These are phyloP conservation scores for Gobio occitaniae DNA, from an alignment of 2,797 vertebrate genomes.

Conservation along the genomic window DNA sequence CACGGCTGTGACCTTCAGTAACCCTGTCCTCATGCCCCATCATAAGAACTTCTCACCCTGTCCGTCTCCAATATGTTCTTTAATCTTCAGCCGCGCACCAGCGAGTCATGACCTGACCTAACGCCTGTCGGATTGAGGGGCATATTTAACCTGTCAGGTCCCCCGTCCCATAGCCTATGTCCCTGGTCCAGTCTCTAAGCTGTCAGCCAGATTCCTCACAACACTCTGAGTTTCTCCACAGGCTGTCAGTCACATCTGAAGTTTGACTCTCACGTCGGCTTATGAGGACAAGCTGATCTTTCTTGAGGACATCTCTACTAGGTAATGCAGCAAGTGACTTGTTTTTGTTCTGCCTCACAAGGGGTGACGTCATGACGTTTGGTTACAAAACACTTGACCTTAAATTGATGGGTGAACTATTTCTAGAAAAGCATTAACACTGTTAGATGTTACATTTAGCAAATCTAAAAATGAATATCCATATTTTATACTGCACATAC, in stretches of 20 bases:
- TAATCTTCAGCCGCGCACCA: neutral
- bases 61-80: constrained; percentile 12
- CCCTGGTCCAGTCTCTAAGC: constrained; percentile 43
- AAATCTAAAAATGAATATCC: neutral
- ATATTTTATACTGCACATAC: neutral
- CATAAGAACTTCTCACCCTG: constrained; percentile 17
- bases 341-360: neutral
- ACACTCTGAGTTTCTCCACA: constrained; percentile 40
- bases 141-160: constrained; percentile 19
- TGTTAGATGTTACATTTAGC: neutral
- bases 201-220: constrained; percentile 42
- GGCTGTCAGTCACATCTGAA: constrained; percentile 23
- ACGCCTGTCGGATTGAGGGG: constrained; percentile 16
- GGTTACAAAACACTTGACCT: neutral
- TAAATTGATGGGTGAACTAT: neutral
- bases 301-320: constrained; percentile 41
- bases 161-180: constrained; percentile 10
- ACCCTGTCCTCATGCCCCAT: constrained; percentile 6
- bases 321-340: neutral
- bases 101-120: constrained; percentile 32
- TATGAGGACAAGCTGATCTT: constrained; percentile 43
- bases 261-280: constrained; percentile 17
- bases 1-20: neutral
- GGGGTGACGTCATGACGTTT: neutral
- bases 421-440: neutral